Evolutionary conservation across 2,888 invertebrate species (phyloP).

Genomic region (Lasioglossum malachurum): DNA sequence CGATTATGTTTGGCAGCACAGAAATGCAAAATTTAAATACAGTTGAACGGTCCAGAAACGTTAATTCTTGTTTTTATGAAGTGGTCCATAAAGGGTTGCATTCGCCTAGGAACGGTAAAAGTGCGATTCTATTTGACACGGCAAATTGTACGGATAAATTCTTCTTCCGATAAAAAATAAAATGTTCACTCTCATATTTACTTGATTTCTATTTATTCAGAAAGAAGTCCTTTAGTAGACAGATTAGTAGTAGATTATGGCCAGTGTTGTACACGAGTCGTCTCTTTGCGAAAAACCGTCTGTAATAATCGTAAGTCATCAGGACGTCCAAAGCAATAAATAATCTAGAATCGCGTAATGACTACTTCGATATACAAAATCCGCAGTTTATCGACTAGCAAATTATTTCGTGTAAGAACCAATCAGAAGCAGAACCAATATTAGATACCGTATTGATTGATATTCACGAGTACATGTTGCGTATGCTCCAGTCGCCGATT

Average conservation of each 20-base stretch:
- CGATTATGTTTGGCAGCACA: neutral
- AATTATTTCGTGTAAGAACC: neutral
- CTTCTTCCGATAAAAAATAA: no score
- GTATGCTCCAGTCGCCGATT: neutral
- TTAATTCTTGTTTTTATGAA: neutral
- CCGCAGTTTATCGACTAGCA: neutral
- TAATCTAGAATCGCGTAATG: neutral
- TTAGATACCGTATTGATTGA: conserved; percentile 3
- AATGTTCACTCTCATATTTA: neutral
- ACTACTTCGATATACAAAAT: neutral
- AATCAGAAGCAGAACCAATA: neutral
- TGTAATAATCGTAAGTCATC: neutral
- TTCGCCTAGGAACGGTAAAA: neutral
- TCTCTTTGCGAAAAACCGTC: neutral
- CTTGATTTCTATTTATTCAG: neutral
- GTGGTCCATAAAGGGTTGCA: neutral
- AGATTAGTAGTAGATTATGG: neutral
- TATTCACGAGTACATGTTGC: neutral
- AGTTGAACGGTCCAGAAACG: neutral
- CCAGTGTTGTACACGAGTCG: neutral
- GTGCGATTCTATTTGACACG: no score
- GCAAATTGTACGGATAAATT: no score
- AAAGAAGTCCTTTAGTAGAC: neutral
- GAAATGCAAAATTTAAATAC: no score
- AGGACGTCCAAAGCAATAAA: neutral